Evolutionary conservation across 1,140 invertebrate genomes (phyloP).

Genomic region (Drosophila novamexicana): DNA sequence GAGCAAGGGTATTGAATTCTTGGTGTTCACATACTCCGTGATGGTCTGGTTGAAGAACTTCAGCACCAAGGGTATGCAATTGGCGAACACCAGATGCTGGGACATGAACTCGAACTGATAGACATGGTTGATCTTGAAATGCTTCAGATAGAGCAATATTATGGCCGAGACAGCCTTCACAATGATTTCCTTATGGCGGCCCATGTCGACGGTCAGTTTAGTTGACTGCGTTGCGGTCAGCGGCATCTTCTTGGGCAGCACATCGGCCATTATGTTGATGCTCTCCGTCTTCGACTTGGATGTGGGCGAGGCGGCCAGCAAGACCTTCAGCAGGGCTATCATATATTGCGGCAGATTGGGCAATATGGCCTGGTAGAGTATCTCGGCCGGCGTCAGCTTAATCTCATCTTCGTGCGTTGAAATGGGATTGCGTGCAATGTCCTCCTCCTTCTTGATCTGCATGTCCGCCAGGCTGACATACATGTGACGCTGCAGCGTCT

Average conservation of each 20-base stretch:
- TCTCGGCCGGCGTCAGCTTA: constrained; percentile 92
- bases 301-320: constrained; percentile 98
- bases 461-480: constrained; percentile 93
- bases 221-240: constrained; percentile 98
- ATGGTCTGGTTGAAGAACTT: constrained; percentile 99
- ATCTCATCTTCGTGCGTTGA: constrained; percentile 91
- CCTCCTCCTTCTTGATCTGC: constrained; percentile 93
- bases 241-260: constrained; percentile 98
- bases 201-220: constrained; percentile 98
- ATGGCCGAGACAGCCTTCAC: constrained; percentile 99
- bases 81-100: constrained; percentile 99
- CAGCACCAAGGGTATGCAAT: constrained; percentile 98
- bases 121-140: constrained; percentile 99
- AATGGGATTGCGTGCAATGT: constrained; percentile 91
- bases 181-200: constrained; percentile 99
- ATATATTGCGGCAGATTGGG: constrained; percentile 98
- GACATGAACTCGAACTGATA: constrained; percentile 99
- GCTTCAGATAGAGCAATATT: constrained; percentile 96
- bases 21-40: constrained; percentile 96
- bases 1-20: constrained; percentile 96
- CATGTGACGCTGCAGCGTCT: constrained; percentile 94
- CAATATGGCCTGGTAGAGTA: constrained; percentile 95
- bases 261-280: constrained; percentile 99
- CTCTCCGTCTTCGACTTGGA: constrained; percentile 99
- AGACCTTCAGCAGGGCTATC: constrained; percentile 98